Percentiles rank a stretch among this genome's conserved stretches.
Conservation (phyloP, 2,113 vertebrate species). For the Eudyptes chrysolophus region DNA sequence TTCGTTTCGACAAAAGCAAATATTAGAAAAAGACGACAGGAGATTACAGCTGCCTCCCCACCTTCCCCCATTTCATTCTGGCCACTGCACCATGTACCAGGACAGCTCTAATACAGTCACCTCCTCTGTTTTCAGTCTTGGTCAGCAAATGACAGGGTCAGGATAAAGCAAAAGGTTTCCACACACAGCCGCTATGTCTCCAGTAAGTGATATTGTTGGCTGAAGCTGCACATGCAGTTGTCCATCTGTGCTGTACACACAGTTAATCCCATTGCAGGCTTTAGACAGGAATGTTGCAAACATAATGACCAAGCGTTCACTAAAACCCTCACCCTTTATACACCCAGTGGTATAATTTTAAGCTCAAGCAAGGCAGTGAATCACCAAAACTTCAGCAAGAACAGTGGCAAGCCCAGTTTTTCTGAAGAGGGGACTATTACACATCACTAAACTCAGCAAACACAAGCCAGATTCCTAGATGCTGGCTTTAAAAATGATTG, state of each 20-base stretch:
- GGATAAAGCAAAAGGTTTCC: neutral
- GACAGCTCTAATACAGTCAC: neutral
- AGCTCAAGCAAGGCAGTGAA: neutral
- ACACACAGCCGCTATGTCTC: rapidly evolving
- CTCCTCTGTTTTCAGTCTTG: neutral
- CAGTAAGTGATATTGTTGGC: rapidly evolving
- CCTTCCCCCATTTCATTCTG: neutral
- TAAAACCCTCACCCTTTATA: neutral
- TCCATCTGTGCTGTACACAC: neutral
- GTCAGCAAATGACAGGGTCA: neutral
- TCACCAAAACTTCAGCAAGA: neutral
- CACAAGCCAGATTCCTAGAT: neutral
- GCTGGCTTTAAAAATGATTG: neutral
- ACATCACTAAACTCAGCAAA: rapidly evolving
- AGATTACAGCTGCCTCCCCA: neutral
- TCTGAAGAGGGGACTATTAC: neutral
- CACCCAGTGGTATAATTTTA: rapidly evolving
- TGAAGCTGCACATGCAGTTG: neutral
- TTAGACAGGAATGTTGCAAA: rapidly evolving
- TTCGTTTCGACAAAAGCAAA: neutral
- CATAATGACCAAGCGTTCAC: neutral
- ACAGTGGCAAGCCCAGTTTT: neutral
- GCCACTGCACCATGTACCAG: neutral
- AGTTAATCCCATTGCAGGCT: neutral
- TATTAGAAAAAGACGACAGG: neutral